Conservation (phyloP, 2,113 vertebrate genomes). For the Chaetodon trifascialis region DNA sequence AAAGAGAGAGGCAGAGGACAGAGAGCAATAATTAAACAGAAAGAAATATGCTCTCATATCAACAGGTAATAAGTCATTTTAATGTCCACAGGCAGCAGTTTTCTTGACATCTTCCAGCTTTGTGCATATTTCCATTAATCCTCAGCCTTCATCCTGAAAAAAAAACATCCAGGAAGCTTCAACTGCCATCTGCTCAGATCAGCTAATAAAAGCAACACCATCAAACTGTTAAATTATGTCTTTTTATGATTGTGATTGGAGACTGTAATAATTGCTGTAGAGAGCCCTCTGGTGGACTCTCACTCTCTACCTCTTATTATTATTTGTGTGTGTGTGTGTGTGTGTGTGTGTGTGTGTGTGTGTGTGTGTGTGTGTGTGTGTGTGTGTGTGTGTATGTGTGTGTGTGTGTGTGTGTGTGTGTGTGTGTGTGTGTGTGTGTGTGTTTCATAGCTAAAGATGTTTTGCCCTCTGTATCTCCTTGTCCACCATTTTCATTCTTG, state of each 20-base stretch:
- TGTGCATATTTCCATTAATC: conserved; percentile 75
- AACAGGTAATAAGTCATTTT: conserved; percentile 68
- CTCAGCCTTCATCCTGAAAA: conserved; percentile 61
- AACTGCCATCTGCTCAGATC: conserved; percentile 75
- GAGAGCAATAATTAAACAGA: conserved; percentile 13
- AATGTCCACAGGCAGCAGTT: conserved; percentile 60
- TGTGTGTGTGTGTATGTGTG: too few species aligned
- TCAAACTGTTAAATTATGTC: conserved; percentile 77
- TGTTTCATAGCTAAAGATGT: too few species aligned
- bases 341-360: too few species aligned
- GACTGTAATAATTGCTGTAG: conserved; percentile 56
- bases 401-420: too few species aligned
- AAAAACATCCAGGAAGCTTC: conserved; percentile 45
- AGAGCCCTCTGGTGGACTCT: conserved; percentile 48
- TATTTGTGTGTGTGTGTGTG: too few species aligned
- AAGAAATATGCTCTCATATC: conserved; percentile 48
- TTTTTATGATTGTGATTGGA: conserved; percentile 77
- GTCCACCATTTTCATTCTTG: not conserved
- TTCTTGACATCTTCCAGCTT: conserved; percentile 58
- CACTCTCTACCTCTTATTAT: not conserved
- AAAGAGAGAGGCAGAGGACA: not conserved
- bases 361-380: too few species aligned
- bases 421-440: too few species aligned
- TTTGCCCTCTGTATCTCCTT: not conserved
- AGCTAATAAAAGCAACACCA: conserved; percentile 77